Base-by-base conservation (phyloP, 2,797 vertebrate species). In the Sebastes taczanowskii region DNA sequence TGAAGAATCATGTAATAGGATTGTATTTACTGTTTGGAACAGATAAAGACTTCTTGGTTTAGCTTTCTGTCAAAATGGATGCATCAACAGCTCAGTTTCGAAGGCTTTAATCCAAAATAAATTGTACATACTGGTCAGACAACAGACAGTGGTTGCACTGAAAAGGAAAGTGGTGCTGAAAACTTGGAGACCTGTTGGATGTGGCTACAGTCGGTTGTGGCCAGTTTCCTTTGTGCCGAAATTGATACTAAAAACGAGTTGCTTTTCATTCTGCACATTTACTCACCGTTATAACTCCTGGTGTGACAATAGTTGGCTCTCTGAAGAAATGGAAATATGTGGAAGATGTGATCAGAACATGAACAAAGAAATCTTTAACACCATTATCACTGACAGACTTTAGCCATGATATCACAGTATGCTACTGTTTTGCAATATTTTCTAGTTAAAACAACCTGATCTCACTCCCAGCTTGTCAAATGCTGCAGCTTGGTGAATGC, bases 351-450 rank as follows among this genome's bases (percentile, higher is more conserved):
- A 23, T 67, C 22, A 38, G 1, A 0, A 30, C 23, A 42, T 27
- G 22, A 71, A 5, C 10, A 27, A 38, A 62, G 0, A 49, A 49
- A 49, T 46, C 0, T n/a, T 34, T 0, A 32, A 34, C 30, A 32
- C 25, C 25, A 27, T 23, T 23, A 23, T 23, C 23, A 23, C 23
- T 23, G 23, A 23, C 23, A 23, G 23, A 23, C 23, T 23, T 22
- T 7, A 23, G n/a, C 7, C 16, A 10, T 9, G 16, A 23, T 25
- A 23, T 23, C 11, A 13, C 29, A 49, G 1, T 49, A 49, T 46
- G 18, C 0, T 0, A 49, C 42, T 18, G 16, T 49, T 49, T 0
- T 0, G 3, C 16, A 49, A 49, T 49, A 20, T 49, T 49, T 49
- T 49, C 8, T 49, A 1, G 46, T 49, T 8, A 20, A 49, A 49